Evolutionary conservation across 2,113 vertebrate species (phyloP).

Genomic region (Proterorhinus semilunaris): DNA sequence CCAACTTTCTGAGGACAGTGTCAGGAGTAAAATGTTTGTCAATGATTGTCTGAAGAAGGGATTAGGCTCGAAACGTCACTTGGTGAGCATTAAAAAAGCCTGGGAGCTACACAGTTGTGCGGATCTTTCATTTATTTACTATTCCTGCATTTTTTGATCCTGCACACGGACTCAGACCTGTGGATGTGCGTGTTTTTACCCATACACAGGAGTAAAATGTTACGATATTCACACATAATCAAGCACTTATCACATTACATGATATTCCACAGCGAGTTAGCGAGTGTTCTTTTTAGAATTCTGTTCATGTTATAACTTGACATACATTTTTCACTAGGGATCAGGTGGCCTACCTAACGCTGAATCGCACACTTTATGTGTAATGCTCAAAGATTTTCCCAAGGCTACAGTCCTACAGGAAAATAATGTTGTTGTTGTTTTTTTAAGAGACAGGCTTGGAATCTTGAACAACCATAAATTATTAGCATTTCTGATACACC

Average conservation of each 20-base stretch:
- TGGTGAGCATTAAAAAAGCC: no score
- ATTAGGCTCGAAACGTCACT: no score
- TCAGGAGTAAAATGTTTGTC: neutral
- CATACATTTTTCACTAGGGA: conserved; percentile 54
- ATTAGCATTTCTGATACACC: neutral
- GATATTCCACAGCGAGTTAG: neutral
- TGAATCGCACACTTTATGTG: conserved; percentile 12
- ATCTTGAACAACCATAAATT: neutral
- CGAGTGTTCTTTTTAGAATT: conserved; percentile 7
- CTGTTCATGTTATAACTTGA: conserved; percentile 15
- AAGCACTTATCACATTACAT: neutral
- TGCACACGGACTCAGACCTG: no score
- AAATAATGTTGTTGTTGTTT: neutral
- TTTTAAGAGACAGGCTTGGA: neutral
- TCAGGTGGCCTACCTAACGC: conserved; percentile 53
- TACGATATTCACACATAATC: no score
- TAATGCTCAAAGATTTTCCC: neutral
- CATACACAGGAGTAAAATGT: neutral
- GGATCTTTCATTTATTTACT: no score
- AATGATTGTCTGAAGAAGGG: no score
- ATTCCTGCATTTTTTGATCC: no score
- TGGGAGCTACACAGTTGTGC: no score
- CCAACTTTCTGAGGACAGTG: neutral
- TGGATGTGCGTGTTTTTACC: no score
- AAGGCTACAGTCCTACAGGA: neutral